Base-by-base conservation (phyloP, 2,888 invertebrate species). In the Mythimna pallens region DNA sequence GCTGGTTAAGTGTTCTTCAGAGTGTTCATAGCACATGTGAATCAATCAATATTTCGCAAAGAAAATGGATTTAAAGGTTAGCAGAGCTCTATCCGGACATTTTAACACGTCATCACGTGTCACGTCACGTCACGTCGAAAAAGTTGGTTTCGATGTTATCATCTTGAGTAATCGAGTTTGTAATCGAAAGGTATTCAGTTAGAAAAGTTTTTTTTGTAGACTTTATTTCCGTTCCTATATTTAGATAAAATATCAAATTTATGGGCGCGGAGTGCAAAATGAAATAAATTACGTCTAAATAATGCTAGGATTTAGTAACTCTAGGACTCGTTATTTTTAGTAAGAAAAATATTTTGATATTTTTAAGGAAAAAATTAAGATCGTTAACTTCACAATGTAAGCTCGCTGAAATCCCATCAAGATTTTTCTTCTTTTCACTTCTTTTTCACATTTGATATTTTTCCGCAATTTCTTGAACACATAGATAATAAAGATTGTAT, bases 211-310 rank as follows among this genome's bases (percentile, higher is more conserved):
- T 40, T 40, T 10, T 40, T 40, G 40, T 40, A 40, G 40, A 10
- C 1, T 40, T 40, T 40, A 3, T 40, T 9, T 40, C 40, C 40
- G 40, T 40, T 40, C 1, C 9, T 17, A 4, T 40, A 65, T 75
- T 54, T 66, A 36, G 25, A 40, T 36, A 22, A 20, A 25, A 61
- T 36, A n/a, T 59, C 7, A 12, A 36, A 43, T 12, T n/a, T n/a
- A n/a, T n/a, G n/a, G n/a, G n/a, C n/a, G n/a, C n/a, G n/a, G n/a
- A n/a, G n/a, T n/a, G n/a, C n/a, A n/a, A n/a, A n/a, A n/a, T n/a
- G n/a, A n/a, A n/a, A 52, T 30, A 55, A 64, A 78, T 64, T 78
- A 7, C 36, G 54, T 70, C 36, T 59, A 47, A 36, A 59, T 64
- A 36, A 70, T 25, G n/a, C 47, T 63, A 52, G 2, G 8, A 30